A percentile compares a stretch with the other conserved stretches of the same genome.
These are phyloP conservation scores for Seriola aureovittata DNA, from an alignment of 2,113 vertebrate species.

Conservation along the genomic window DNA sequence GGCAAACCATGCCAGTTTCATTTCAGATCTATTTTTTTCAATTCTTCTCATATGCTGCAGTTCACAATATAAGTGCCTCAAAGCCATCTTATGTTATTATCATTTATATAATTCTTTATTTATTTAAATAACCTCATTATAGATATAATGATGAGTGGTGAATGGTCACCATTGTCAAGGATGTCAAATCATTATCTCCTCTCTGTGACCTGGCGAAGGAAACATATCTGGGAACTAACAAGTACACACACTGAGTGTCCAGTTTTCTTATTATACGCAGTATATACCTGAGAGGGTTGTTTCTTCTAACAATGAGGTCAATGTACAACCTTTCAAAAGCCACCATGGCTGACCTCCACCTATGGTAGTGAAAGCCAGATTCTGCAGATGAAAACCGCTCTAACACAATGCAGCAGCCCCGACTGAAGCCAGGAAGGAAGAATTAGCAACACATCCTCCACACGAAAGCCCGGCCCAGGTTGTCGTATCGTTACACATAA, in stretches of 20 bases:
- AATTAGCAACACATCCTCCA: conserved; percentile 75
- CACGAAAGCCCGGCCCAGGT: conserved; percentile 40
- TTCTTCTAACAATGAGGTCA: background rate
- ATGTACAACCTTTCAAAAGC: too few relatives aligned
- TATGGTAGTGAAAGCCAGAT: conserved; percentile 45
- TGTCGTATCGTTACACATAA: conserved; percentile 55
- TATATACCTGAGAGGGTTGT: background rate
- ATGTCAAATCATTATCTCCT: background rate
- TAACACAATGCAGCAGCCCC: conserved; percentile 69
- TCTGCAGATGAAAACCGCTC: conserved; percentile 42
- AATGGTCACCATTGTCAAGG: background rate
- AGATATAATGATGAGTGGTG: background rate
- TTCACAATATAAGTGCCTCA: background rate
- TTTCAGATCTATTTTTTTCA: background rate
- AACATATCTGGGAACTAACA: background rate
- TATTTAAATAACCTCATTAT: background rate
- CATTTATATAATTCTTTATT: too few relatives aligned
- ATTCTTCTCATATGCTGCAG: background rate
- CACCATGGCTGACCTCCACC: conserved; percentile 7
- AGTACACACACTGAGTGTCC: background rate
- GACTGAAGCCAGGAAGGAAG: conserved; percentile 76
- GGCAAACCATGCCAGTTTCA: background rate
- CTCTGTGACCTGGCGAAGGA: background rate
- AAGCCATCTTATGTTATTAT: background rate
- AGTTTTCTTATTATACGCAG: background rate